phyloP scores from a whole-genome alignment of 2,113 vertebrate species.

The Toxostoma redivivum region DNA sequence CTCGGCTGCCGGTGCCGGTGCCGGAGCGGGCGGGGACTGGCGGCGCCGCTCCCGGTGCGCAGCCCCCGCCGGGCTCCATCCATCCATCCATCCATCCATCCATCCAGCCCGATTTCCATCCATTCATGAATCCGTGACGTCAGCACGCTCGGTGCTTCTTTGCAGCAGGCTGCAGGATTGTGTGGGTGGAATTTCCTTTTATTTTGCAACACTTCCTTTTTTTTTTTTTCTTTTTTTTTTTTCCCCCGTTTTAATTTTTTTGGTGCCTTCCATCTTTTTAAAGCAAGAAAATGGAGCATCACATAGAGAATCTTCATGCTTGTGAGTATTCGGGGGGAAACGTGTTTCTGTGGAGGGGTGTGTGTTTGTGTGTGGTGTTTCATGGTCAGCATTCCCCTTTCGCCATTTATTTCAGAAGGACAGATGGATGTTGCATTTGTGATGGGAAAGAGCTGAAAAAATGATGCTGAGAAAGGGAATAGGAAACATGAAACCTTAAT shows the following conservation, averaged over 20 bases:
- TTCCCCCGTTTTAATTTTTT: neutral
- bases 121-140: slow-evolving; percentile 86
- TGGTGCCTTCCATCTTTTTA: slow-evolving; percentile 52
- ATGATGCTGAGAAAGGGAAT: slow-evolving; percentile 21
- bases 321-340: slow-evolving; percentile 59
- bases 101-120: slow-evolving; percentile 67
- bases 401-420: slow-evolving; percentile 41
- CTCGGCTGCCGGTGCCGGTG: neutral
- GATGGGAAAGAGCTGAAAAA: slow-evolving; percentile 25
- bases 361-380: neutral
- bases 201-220: slow-evolving; percentile 62
- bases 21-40: neutral
- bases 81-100: neutral
- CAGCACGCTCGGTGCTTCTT: slow-evolving; percentile 70
- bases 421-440: slow-evolving; percentile 54
- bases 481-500: slow-evolving; percentile 17
- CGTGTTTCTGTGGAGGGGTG: neutral
- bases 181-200: slow-evolving; percentile 75
- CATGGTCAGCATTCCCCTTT: neutral
- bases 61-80: slow-evolving; percentile 54
- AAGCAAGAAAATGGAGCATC: slow-evolving; percentile 67
- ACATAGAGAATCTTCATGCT: slow-evolving; percentile 45
- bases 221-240: neutral
- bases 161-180: slow-evolving; percentile 71
- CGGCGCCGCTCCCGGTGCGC: slow-evolving; percentile 17